These are phyloP conservation scores for Trinectes maculatus DNA, from an alignment of 2,113 vertebrate species.

Conservation along the genomic window DNA sequence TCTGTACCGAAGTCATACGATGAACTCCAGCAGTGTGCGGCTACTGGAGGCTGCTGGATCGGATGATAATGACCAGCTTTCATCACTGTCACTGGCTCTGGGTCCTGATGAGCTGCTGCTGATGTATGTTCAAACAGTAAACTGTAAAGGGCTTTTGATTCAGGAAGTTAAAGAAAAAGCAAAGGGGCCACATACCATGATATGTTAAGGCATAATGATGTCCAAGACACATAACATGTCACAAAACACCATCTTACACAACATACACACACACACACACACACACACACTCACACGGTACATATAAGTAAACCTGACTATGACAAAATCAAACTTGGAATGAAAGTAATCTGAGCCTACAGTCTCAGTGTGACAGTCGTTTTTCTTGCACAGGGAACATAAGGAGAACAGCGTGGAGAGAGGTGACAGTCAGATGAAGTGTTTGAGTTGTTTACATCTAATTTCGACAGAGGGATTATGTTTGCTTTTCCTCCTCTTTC, in stretches of 20 bases:
- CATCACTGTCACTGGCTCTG: constrained; percentile 34
- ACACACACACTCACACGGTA: not conserved
- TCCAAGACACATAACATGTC: constrained; percentile 6
- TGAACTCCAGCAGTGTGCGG: constrained; percentile 26
- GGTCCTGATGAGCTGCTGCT: constrained; percentile 40
- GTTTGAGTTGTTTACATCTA: constrained; percentile 19
- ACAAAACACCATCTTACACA: not conserved
- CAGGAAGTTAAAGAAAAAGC: constrained; percentile 2
- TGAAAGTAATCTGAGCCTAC: not conserved
- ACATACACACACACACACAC: not conserved
- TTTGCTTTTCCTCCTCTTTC: not conserved
- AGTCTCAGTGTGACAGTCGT: constrained; percentile 5
- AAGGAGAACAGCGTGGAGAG: not conserved
- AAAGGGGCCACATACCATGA: constrained; percentile 6
- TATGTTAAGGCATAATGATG: constrained; percentile 11
- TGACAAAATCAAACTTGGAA: not conserved
- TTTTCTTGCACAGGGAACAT: not conserved
- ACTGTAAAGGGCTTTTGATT: constrained; percentile 50
- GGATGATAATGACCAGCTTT: constrained; percentile 12
- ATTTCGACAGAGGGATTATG: constrained; percentile 20
- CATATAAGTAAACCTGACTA: constrained; percentile 9
- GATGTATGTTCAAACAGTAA: constrained; percentile 27
- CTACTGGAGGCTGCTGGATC: constrained; percentile 9
- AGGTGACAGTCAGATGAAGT: constrained; percentile 1
- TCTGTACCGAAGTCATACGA: constrained; percentile 30